Evolutionary conservation across 2,797 vertebrate genomes (phyloP).

Genomic region (Pteronotus mesoamericanus): DNA sequence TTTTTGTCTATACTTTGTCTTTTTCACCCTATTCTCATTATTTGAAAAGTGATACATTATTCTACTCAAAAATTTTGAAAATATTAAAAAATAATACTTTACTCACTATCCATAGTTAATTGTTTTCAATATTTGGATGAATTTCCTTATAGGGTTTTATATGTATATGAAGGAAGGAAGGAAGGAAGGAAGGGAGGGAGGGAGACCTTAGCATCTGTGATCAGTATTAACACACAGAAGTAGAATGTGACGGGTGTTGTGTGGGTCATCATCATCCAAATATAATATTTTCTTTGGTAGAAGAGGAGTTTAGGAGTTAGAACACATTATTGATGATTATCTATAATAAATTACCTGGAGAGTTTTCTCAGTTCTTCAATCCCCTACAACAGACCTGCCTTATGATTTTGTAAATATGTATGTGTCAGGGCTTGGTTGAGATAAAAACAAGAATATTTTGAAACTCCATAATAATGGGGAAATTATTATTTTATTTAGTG

Average conservation of each 20-base stretch:
- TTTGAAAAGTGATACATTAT: background rate
- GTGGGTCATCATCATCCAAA: background rate
- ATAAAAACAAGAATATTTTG: background rate
- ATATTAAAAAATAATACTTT: background rate
- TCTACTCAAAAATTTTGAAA: background rate
- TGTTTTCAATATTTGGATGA: slow-evolving; percentile 8
- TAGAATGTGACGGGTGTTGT: background rate
- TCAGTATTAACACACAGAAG: background rate
- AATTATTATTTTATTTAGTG: background rate
- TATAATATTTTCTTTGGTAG: background rate
- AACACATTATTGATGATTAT: background rate
- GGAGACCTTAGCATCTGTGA: background rate
- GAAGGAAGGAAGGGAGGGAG: background rate
- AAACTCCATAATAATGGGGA: background rate
- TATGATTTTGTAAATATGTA: background rate
- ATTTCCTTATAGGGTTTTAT: background rate
- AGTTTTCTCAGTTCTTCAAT: background rate
- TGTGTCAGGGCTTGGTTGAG: background rate
- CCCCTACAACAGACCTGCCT: background rate
- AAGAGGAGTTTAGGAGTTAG: background rate
- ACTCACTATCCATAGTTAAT: background rate
- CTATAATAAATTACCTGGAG: background rate
- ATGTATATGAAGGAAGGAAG: background rate
- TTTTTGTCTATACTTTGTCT: background rate
- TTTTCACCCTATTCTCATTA: background rate